Base-by-base conservation (phyloP, 2,888 invertebrate species). In the Drosophila infuscata region DNA sequence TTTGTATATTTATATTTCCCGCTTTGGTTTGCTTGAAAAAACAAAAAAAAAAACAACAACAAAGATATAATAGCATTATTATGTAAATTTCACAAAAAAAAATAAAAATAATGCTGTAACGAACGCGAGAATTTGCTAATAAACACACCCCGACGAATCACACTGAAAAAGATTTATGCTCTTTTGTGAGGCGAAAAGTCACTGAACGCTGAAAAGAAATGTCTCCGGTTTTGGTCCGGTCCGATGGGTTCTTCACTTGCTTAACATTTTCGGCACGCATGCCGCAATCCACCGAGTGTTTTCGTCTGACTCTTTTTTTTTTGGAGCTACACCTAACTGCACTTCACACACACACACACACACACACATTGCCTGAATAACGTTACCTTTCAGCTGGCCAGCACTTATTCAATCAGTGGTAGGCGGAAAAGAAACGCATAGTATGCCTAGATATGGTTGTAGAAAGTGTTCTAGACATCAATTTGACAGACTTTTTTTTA, bases 391-490 rank as follows among this genome's bases (percentile, higher is more conserved):
- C 41, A 67, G 51, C 61, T 56, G 62, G 17, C n/a, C 33, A 32
- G 30, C 51, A 54, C 2, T 49, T 48, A 54, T 36, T 43, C 33
- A 61, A 58, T 30, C 30, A 48, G 38, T 57, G 35, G 9, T 7
- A 30, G 56, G 30, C 65, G 54, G 63, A 43, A 56, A 61, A 65
- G 51, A 56, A 59, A 70, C 33, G 59, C 25, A 29, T 30, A 17
- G 3, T 32, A 7, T 15, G 32, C 3, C 70, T 57, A 20, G 29
- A 71, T 69, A 69, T 71, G 86, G 85, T 32, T 70, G 38, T 89
- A 88, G 86, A 87, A 87, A 87, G 86, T 88, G 74, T 88, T 87
- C 86, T 89, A 67, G 58, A 53, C 65, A 49, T 60, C 41, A 41
- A 43, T 36, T 58, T 59, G 35, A 15, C n/a, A 36, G 29, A n/a